These are phyloP conservation scores for Platyscapa corneri DNA, from an alignment of 1,140 invertebrate species.

Conservation along the genomic window DNA sequence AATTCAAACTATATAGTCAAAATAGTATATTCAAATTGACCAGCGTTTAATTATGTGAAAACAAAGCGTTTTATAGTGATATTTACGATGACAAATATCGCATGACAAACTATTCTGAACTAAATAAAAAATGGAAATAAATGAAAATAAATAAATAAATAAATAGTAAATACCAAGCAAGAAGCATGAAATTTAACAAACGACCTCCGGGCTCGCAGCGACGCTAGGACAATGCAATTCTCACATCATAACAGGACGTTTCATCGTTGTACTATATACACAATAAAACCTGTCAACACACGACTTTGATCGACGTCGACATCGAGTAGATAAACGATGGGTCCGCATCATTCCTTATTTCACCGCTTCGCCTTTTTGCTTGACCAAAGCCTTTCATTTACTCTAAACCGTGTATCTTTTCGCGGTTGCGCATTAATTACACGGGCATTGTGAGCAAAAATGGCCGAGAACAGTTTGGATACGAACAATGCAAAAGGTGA, in stretches of 20 bases:
- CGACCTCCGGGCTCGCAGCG: constrained; percentile 8
- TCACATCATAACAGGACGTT: constrained; percentile 65
- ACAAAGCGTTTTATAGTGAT: not conserved
- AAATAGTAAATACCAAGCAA: not conserved
- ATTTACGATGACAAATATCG: not conserved
- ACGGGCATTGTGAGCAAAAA: constrained; percentile 45
- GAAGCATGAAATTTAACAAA: constrained; percentile 41
- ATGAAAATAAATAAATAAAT: too few species aligned
- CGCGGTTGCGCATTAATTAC: constrained; percentile 64
- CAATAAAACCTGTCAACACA: not conserved
- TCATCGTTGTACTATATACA: constrained; percentile 47
- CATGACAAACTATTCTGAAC: not conserved
- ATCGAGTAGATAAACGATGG: constrained; percentile 51
- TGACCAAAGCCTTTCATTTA: not conserved
- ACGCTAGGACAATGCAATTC: constrained; percentile 63
- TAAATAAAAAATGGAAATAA: not conserved
- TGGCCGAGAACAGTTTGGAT: constrained; percentile 37
- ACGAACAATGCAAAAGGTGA: constrained; percentile 46
- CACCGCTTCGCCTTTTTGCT: constrained; percentile 37
- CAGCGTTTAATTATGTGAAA: constrained; percentile 22
- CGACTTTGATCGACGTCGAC: constrained; percentile 54
- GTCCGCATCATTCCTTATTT: constrained; percentile 58
- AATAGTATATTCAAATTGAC: not conserved
- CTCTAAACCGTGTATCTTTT: not conserved
- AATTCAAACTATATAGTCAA: not conserved